Evolutionary conservation across 2,888 invertebrate genomes (phyloP).

Genomic region (Thymelicus lineola): DNA sequence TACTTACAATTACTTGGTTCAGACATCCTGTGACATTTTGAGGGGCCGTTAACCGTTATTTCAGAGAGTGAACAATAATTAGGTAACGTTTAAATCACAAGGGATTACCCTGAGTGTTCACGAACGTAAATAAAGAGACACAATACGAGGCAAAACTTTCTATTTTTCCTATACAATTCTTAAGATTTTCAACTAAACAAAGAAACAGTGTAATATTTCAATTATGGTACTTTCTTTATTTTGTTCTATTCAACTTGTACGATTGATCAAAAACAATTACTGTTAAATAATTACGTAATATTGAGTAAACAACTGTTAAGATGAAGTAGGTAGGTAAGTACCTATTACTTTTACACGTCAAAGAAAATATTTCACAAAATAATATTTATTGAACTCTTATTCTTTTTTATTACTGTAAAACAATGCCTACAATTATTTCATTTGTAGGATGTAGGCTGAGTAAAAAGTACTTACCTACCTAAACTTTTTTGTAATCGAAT

Average conservation of each 20-base stretch:
- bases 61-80: conserved; percentile 16
- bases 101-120: background rate
- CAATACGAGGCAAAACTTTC: background rate
- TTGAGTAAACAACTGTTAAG: too few species aligned
- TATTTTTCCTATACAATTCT: background rate
- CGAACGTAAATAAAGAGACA: background rate
- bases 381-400: too few species aligned
- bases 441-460: too few species aligned
- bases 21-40: too few species aligned
- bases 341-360: too few species aligned
- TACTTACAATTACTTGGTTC: too few species aligned
- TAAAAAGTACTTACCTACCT: too few species aligned
- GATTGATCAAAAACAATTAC: background rate
- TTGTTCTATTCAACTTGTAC: background rate
- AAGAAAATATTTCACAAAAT: background rate
- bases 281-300: too few species aligned
- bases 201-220: background rate
- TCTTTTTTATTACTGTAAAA: too few species aligned
- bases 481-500: too few species aligned
- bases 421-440: too few species aligned
- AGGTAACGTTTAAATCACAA: background rate
- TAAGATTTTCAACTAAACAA: background rate
- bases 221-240: background rate
- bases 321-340: too few species aligned
- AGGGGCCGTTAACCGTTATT: background rate